Conservation (phyloP, 2,888 invertebrate genomes). For the Eucera pruinosa region DNA sequence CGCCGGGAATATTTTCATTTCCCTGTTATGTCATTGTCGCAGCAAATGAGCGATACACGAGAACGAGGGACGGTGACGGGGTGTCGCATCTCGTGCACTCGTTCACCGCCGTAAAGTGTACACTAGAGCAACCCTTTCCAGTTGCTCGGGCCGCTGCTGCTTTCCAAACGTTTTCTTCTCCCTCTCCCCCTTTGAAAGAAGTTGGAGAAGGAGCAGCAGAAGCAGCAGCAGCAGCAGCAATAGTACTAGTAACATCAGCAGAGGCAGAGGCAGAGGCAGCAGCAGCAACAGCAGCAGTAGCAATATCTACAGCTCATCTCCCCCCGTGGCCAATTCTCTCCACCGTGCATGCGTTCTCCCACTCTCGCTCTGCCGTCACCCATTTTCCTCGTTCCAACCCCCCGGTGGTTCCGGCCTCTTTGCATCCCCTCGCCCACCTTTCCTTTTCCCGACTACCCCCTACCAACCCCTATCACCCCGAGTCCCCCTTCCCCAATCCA, state of each 20-base stretch:
- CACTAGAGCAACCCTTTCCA: conserved; percentile 7
- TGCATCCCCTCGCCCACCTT: conserved; percentile 56
- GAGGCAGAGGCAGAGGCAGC: neutral
- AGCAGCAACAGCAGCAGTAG: conserved; percentile 3
- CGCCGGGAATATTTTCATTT: no score
- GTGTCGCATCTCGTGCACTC: neutral
- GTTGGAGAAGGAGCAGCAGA: neutral
- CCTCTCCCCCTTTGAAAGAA: neutral
- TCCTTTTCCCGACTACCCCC: conserved; percentile 71
- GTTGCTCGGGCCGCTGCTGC: conserved; percentile 3
- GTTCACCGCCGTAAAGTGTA: neutral
- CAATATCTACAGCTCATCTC: conserved; percentile 5
- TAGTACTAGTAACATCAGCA: conserved; percentile 1
- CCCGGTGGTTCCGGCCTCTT: conserved; percentile 78
- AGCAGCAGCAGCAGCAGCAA: neutral
- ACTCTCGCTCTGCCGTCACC: conserved; percentile 68
- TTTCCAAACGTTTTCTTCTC: conserved; percentile 15
- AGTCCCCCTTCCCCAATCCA: conserved; percentile 61
- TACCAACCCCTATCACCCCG: conserved; percentile 76
- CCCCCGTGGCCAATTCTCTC: conserved; percentile 11
- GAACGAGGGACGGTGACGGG: neutral
- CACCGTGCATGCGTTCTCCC: conserved; percentile 20
- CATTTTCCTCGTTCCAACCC: conserved; percentile 60
- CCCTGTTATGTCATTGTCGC: no score
- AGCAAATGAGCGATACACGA: no score